Conservation (phyloP, 2,797 vertebrate species). For the Leptoclinus maculatus region DNA sequence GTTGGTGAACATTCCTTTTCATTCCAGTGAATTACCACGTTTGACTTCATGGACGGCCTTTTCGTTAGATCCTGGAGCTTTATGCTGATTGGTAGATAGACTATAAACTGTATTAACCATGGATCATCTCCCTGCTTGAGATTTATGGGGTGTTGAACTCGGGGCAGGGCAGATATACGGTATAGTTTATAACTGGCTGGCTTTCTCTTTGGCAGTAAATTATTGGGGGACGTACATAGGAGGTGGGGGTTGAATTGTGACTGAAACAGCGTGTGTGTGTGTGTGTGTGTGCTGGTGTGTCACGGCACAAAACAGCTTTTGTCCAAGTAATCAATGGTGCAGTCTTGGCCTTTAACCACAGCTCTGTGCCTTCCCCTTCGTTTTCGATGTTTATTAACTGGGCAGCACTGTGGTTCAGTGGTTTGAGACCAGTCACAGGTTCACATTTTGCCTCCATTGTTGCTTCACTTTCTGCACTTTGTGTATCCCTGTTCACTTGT, state of each 20-base stretch:
- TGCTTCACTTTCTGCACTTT: neutral
- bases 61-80: constrained; percentile 20
- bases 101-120: constrained; percentile 8
- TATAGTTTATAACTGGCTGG: constrained; percentile 7
- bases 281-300: constrained; percentile 10
- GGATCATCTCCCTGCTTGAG: constrained; percentile 21
- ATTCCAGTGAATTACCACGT: neutral
- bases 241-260: constrained; percentile 3
- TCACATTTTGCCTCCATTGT: neutral
- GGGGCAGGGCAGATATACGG: constrained; percentile 14
- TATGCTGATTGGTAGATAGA: constrained; percentile 30
- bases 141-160: constrained; percentile 29
- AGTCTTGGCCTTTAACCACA: constrained; percentile 26
- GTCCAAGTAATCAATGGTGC: constrained; percentile 23
- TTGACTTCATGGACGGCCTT: neutral
- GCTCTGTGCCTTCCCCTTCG: neutral
- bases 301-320: constrained; percentile 5
- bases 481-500: neutral
- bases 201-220: constrained; percentile 46
- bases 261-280: neutral
- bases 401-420: neutral
- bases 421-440: neutral
- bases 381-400: constrained; percentile 9
- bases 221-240: neutral
- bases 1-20: constrained; percentile 30